Conservation (phyloP, 1,140 invertebrate species). For the Bombus fervidus region DNA sequence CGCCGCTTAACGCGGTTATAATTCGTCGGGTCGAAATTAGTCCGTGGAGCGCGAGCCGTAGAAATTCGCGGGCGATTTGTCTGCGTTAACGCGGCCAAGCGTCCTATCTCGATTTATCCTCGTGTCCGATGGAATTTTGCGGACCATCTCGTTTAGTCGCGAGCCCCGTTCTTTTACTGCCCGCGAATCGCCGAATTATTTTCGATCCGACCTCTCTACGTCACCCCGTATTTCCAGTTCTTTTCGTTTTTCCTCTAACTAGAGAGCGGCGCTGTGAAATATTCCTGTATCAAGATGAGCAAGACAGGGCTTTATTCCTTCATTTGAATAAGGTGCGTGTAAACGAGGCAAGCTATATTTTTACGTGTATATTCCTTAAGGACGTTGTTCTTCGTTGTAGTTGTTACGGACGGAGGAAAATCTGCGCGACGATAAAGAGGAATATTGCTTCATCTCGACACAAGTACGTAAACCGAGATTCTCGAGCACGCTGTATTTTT, state of each 20-base stretch:
- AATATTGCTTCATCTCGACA: conserved; percentile 16
- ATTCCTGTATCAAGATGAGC: neutral
- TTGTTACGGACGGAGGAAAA: neutral
- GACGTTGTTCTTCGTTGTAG: neutral
- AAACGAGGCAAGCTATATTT: neutral
- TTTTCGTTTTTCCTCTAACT: neutral
- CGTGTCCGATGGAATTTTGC: conserved; percentile 5
- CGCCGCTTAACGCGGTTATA: conserved; percentile 18
- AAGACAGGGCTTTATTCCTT: neutral
- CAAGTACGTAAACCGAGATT: conserved; percentile 11
- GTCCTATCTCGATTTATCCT: conserved; percentile 19
- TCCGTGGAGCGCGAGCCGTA: neutral
- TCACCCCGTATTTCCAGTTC: neutral
- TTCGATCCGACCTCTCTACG: neutral
- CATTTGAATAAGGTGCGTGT: neutral
- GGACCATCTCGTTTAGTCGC: neutral
- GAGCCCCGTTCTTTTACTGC: neutral
- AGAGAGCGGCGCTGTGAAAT: neutral
- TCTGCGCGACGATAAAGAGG: conserved; percentile 4
- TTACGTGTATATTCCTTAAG: neutral
- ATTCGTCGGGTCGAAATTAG: conserved; percentile 27
- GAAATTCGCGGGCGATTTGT: conserved; percentile 35
- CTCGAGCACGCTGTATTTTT: neutral
- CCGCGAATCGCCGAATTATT: neutral
- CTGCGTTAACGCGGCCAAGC: neutral